Base-by-base conservation (phyloP, 1,140 invertebrate species). In the Nymphalis io region DNA sequence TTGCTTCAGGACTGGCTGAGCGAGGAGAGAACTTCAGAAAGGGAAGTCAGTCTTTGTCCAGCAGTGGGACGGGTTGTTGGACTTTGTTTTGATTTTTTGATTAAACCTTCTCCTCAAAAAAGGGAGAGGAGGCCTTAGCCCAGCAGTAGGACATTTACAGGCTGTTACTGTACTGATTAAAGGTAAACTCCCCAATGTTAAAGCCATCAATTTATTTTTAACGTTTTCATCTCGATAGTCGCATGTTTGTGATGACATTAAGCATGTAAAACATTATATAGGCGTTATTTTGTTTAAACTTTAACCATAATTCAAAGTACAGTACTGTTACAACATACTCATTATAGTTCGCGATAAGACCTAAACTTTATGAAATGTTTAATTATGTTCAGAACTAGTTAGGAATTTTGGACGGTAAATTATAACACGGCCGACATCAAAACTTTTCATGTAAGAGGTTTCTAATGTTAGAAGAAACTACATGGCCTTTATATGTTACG, bases 301-400 rank as follows among this genome's bases (percentile, higher is more conserved):
- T 60, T 40, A 60, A 60, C 16, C 46, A 55, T 61, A 65, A 66
- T 40, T 70, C 69, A 70, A 60, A 70, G 39, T 58, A 60, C 23
- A 27, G 39, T 62, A 51, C 61, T 69, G 60, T 60, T 61, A 60
- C 44, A 60, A 65, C 38, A 46, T 23, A 65, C 46, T 66, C 39
- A 70, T 70, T 65, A 57, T 58, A 65, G 57, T 27, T 58, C 39
- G 44, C 27, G 62, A 65, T 60, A 66, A 65, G 62, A 39, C 61
- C 57, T 58, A 38, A 60, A 70, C 27, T 65, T 70, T 55, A 44
- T 39, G 39, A 65, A 70, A 70, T 70, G 68, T 53, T 70, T 59
- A 65, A 65, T 70, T 60, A 46, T 60, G 69, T 46, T 65, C 64
- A 65, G 58, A 70, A 60, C 39, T 70, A 69, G 51, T 69, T 69